Evolutionary conservation across 37 sponge, comb jelly and placozoan species (phyloP).

Genomic region (Petrosia ficiformis): DNA sequence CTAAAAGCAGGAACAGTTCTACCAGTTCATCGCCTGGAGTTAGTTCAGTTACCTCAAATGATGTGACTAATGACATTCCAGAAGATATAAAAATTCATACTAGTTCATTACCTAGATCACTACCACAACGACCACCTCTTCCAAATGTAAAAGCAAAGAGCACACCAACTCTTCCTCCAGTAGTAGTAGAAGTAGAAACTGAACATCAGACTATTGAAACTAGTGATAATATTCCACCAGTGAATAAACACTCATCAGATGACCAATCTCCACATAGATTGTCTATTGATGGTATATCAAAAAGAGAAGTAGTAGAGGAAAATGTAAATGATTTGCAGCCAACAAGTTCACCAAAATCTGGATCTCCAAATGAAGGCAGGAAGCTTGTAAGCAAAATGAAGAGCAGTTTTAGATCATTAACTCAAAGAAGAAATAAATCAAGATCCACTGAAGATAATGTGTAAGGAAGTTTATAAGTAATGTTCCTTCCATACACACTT

Average conservation of each 20-base stretch:
- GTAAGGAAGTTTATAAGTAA: too few species aligned
- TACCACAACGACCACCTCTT: background rate
- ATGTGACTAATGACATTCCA: too few species aligned
- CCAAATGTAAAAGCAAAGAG: background rate
- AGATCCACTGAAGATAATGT: too few species aligned
- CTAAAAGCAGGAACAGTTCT: background rate
- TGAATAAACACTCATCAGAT: too few species aligned
- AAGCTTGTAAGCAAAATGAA: conserved; percentile 7
- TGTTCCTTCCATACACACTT: too few species aligned
- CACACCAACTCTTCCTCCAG: background rate
- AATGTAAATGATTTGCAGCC: background rate
- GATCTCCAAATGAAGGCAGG: background rate
- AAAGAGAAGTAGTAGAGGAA: background rate
- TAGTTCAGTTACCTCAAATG: background rate
- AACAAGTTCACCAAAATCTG: background rate
- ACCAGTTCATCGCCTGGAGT: background rate
- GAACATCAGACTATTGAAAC: background rate
- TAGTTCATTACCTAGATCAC: background rate
- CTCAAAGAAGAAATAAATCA: too few species aligned
- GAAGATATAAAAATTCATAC: too few species aligned
- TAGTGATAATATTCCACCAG: background rate
- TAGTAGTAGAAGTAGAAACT: background rate
- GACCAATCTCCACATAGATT: background rate
- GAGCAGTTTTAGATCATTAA: too few species aligned
- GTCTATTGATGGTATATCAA: background rate